Conservation (phyloP, 2,113 vertebrate species). For the Seriola aureovittata region DNA sequence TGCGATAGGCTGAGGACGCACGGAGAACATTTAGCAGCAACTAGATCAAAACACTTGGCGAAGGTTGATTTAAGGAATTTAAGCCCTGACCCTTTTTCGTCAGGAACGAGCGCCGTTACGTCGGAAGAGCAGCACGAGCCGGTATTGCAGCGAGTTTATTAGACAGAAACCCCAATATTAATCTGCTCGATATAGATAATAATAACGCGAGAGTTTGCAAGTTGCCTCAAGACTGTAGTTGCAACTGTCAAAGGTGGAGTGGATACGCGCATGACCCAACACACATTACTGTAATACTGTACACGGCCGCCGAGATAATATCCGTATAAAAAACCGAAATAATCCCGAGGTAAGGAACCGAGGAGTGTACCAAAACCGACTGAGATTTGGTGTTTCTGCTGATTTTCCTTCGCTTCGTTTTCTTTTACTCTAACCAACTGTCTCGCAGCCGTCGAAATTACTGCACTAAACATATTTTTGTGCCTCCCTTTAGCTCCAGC, state of each 20-base stretch:
- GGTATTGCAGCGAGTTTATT: conserved; percentile 75
- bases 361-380: conserved; percentile 64
- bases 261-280: conserved; percentile 85
- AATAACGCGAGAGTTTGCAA: conserved; percentile 89
- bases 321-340: conserved; percentile 81
- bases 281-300: conserved; percentile 85
- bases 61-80: conserved; percentile 71
- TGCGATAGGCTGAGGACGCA: conserved; percentile 12
- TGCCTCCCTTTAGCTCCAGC: conserved; percentile 82
- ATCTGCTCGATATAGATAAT: conserved; percentile 76
- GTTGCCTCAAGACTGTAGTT: conserved; percentile 84
- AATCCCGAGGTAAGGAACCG: conserved; percentile 84
- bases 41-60: conserved; percentile 54
- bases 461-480: conserved; percentile 81
- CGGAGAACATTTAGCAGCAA: conserved; percentile 33
- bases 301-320: conserved; percentile 83
- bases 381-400: conserved; percentile 53
- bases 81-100: conserved; percentile 74
- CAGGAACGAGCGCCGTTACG: conserved; percentile 81
- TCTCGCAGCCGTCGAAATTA: conserved; percentile 77
- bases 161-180: conserved; percentile 62
- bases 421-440: conserved; percentile 77
- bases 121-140: conserved; percentile 76
- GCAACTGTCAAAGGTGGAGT: conserved; percentile 90
- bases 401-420: conserved; percentile 74